Evolutionary conservation across 2,797 vertebrate species (phyloP).

Genomic region (Onychomys leucogaster): DNA sequence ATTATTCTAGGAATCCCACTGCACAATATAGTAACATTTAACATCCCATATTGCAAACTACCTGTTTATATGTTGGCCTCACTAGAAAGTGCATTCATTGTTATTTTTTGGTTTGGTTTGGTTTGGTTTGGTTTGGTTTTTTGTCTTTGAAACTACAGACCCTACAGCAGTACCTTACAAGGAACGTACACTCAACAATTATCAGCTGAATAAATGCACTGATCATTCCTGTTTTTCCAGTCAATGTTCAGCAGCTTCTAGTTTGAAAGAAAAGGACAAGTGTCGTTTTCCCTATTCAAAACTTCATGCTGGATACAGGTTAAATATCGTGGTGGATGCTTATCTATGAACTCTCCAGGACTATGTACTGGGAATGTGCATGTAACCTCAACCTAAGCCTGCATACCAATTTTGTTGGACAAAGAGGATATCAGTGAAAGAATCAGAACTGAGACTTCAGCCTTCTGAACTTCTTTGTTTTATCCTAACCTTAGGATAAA

Average conservation of each 20-base stretch:
- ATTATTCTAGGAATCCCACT: conserved; percentile 41
- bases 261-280: conserved; percentile 33
- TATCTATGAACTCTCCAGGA: neutral
- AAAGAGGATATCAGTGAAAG: conserved; percentile 1
- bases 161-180: neutral
- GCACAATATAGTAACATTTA: neutral
- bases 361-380: conserved; percentile 1
- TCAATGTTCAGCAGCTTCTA: neutral
- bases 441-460: conserved; percentile 47
- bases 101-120: neutral
- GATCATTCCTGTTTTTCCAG: neutral
- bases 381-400: neutral
- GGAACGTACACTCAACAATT: conserved; percentile 26
- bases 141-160: conserved; percentile 29
- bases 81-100: conserved; percentile 8
- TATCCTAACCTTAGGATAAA: neutral
- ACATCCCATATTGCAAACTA: conserved; percentile 25
- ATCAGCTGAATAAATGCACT: conserved; percentile 14
- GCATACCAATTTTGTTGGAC: conserved; percentile 49
- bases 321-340: conserved; percentile 37
- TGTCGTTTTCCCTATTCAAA: conserved; percentile 7
- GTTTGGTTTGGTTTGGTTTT: neutral
- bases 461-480: conserved; percentile 56
- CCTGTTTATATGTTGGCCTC: conserved; percentile 3
- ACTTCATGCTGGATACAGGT: conserved; percentile 13